These are phyloP conservation scores for Lepidocyrtinus sp. DNA, from an alignment of 2,888 invertebrate species.

Conservation along the genomic window DNA sequence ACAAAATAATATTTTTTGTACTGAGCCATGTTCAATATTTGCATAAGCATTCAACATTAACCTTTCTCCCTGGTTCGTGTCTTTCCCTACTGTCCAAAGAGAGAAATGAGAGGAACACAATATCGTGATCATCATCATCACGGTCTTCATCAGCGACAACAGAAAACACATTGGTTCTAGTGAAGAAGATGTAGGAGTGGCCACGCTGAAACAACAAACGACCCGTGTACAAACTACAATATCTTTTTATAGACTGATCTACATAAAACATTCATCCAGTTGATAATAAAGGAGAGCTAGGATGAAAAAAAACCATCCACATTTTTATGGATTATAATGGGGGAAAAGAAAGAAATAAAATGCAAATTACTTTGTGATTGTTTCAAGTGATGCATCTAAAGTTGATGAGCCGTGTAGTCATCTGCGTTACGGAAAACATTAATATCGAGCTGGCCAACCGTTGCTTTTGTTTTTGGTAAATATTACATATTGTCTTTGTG, in stretches of 20 bases:
- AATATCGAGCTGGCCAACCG: background rate
- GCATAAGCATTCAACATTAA: constrained; percentile 41
- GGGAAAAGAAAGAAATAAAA: constrained; percentile 17
- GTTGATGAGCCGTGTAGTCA: constrained; percentile 45
- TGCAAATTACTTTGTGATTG: constrained; percentile 48
- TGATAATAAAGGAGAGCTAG: background rate
- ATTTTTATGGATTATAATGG: background rate
- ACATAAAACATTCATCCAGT: background rate
- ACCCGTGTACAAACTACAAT: background rate
- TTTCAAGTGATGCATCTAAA: constrained; percentile 49
- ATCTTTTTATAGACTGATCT: background rate
- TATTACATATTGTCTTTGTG: no score
- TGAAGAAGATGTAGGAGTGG: background rate
- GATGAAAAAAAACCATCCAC: background rate
- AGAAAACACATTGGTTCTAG: background rate
- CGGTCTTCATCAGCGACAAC: background rate
- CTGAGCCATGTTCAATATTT: constrained; percentile 43
- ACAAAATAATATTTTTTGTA: constrained; percentile 16
- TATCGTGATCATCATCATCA: background rate
- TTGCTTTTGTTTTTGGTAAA: background rate
- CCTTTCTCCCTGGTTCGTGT: background rate
- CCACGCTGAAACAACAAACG: background rate
- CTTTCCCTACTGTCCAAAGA: background rate
- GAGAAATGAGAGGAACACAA: background rate
- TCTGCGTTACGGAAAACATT: constrained; percentile 21